Base-by-base conservation (phyloP, 2,113 vertebrate species). In the Aleadryas rufinucha region DNA sequence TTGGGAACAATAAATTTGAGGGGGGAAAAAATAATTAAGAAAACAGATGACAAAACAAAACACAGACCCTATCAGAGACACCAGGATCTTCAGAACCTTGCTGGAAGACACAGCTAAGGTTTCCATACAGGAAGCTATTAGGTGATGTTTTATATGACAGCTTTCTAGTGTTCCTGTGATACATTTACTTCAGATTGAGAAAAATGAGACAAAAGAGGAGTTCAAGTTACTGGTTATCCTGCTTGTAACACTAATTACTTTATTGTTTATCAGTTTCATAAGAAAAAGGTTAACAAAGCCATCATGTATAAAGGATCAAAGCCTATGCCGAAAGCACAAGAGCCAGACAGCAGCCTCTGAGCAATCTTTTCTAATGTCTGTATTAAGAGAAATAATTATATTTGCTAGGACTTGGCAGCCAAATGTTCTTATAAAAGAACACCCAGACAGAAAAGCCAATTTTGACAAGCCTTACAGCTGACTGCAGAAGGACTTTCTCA, bases 321-420 rank as follows among this genome's bases (percentile, higher is more conserved):
- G 50, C 15, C 30, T 52, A 27, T 4, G 24, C 2, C 75, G 87
- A 94, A 94, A 90, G 57, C 16, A 75, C 12, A 4, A 84, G 56
- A 95, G 89, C 24, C 57, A 94, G 78, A 82, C n/a, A 82, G 56
- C 56, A 94, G 69, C 64, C 39, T 83, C 87, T 39, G n/a, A 90
- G 47, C 65, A 84, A 83, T 78, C 69, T 70, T 59, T 89, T 69
- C 82, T 83, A 88, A 83, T 52, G 75, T 64, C 47, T 56, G 60
- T 66, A 74, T 83, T 90, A 94, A 83, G 59, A 79, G n/a, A 86
- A 88, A 35, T 83, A 95, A 95, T 72, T 24, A 50, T 66, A 81
- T 66, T 90, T 95, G 75, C 54, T 77, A 77, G 47, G 60, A 94
- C 45, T 93, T 95, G 86, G 88, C 92, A 94, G 88, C 42, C 63